A percentile compares a stretch with the other conserved stretches of the same genome.
Conservation (phyloP, 2,888 invertebrate species). For the Onthophagus sagittarius region DNA sequence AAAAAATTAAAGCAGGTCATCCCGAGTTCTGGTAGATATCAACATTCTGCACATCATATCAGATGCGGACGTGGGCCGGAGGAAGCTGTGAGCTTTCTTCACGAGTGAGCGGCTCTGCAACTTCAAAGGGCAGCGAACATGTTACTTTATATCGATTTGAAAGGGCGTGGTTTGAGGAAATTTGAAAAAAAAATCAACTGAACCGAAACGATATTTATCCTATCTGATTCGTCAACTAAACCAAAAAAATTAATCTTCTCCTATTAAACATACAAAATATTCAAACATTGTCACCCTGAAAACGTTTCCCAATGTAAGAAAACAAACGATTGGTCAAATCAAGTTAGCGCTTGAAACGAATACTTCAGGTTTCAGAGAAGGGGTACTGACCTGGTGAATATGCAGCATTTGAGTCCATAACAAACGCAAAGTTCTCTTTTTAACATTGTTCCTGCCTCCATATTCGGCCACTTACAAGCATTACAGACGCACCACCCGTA, state of each 20-base stretch:
- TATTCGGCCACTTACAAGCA: slow-evolving; percentile 4
- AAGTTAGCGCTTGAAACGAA: background rate
- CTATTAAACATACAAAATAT: background rate
- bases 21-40: background rate
- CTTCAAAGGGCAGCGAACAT: slow-evolving; percentile 41
- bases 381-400: slow-evolving; percentile 10
- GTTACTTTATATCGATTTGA: slow-evolving; percentile 41
- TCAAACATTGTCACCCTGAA: background rate
- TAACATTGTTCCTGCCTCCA: slow-evolving; percentile 9
- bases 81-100: slow-evolving; percentile 6
- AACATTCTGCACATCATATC: background rate
- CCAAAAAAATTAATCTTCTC: background rate
- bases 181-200: background rate
- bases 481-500: background rate
- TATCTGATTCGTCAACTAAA: background rate
- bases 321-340: background rate
- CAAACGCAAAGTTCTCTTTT: slow-evolving; percentile 1
- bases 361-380: background rate
- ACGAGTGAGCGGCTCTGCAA: slow-evolving; percentile 35
- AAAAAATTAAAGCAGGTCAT: background rate
- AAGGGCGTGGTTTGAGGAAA: slow-evolving; percentile 38
- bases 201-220: background rate
- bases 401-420: slow-evolving; percentile 4
- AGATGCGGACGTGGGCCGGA: background rate
- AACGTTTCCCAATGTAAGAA: background rate